A percentile compares a stretch with the other conserved stretches of the same genome.
Evolutionary conservation across 2,797 vertebrate species (phyloP).

Genomic region (Poeciliopsis paucimaculata): DNA sequence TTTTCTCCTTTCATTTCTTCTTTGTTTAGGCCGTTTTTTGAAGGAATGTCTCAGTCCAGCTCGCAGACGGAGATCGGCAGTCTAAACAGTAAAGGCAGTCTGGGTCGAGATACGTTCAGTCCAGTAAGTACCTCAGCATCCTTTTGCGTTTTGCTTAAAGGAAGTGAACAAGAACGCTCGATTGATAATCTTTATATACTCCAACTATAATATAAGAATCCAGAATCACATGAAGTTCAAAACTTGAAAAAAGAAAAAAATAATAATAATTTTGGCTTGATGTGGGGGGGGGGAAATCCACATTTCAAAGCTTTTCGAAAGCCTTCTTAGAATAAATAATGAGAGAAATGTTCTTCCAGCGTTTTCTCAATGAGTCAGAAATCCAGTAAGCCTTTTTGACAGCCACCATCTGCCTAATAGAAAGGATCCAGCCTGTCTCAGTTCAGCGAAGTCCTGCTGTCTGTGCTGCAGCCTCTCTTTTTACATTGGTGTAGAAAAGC

Average conservation of each 20-base stretch:
- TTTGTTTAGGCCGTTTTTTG: conserved; percentile 92
- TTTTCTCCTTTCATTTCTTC: background rate
- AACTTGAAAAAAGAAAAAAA: background rate
- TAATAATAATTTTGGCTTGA: conserved; percentile 5
- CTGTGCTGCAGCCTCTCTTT: conserved; percentile 19
- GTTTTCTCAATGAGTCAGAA: conserved; percentile 47
- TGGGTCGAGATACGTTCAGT: conserved; percentile 90
- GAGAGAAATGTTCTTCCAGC: conserved; percentile 10
- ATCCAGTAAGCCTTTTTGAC: conserved; percentile 43
- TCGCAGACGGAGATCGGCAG: conserved; percentile 99
- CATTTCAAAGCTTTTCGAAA: conserved; percentile 12
- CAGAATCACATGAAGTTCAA: background rate
- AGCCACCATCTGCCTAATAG: conserved; percentile 41
- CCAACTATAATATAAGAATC: background rate
- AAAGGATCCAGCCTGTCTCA: conserved; percentile 22
- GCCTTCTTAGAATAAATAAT: conserved; percentile 16
- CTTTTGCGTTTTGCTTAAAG: too few relatives aligned
- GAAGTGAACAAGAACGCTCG: background rate
- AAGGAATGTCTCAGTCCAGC: conserved; percentile 99
- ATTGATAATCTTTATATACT: background rate
- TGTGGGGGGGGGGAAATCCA: conserved; percentile 11
- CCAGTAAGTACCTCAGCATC: conserved; percentile 84
- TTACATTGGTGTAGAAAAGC: conserved; percentile 3
- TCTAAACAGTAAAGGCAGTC: conserved; percentile 96
- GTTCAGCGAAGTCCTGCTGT: conserved; percentile 21